A percentile compares a stretch with the other conserved stretches of the same genome.
These are phyloP conservation scores for Dinocampus coccinellae DNA, from an alignment of 2,888 invertebrate species.

Conservation along the genomic window DNA sequence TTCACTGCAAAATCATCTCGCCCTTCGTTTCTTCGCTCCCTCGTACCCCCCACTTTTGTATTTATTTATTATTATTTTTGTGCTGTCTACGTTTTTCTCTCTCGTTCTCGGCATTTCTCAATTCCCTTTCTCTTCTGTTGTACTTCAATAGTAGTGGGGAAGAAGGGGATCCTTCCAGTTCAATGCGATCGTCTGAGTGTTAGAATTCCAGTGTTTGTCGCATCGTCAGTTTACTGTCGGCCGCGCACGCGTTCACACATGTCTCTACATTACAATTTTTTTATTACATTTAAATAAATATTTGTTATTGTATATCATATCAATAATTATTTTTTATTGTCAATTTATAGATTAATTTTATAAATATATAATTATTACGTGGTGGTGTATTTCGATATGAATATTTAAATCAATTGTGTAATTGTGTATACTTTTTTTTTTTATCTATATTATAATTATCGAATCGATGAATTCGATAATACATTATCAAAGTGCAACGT, in stretches of 20 bases:
- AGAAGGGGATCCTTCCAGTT: slow-evolving; percentile 27
- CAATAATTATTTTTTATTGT: no score
- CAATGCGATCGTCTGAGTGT: slow-evolving; percentile 41
- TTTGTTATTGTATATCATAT: no score
- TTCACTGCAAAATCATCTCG: slow-evolving; percentile 30
- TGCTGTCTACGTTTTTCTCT: neutral
- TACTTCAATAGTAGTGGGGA: neutral
- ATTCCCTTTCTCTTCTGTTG: slow-evolving; percentile 30
- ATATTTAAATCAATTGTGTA: no score
- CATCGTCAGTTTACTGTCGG: slow-evolving; percentile 64
- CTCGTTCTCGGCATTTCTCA: no score
- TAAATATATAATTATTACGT: no score
- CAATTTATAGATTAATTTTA: no score
- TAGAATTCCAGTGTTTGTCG: slow-evolving; percentile 46
- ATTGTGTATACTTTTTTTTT: no score
- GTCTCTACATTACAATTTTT: slow-evolving; percentile 21
- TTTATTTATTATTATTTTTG: no score
- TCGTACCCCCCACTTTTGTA: slow-evolving; percentile 41
- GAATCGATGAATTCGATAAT: no score
- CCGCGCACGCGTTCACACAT: slow-evolving; percentile 62
- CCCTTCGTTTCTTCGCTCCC: slow-evolving; percentile 36
- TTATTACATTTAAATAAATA: neutral
- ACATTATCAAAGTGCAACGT: no score
- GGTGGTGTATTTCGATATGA: no score
- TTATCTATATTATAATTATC: no score